A percentile compares a stretch with the other conserved stretches of the same genome.
Conservation (phyloP, 2,797 vertebrate species). For the Dallia pectoralis region DNA sequence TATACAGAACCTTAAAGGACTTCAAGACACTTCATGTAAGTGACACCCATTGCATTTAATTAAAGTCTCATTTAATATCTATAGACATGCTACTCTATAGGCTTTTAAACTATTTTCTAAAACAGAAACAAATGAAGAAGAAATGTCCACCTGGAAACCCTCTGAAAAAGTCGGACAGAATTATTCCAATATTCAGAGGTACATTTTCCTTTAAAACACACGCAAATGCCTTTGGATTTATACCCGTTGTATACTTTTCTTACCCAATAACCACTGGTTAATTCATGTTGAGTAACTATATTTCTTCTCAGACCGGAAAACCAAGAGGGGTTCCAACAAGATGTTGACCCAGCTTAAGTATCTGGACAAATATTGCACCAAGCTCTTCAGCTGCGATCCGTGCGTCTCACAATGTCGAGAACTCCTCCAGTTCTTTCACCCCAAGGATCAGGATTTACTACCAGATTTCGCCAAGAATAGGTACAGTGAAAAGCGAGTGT, state of each 20-base stretch:
- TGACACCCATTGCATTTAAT: conserved; percentile 13
- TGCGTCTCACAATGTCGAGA: conserved; percentile 63
- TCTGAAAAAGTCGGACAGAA: conserved; percentile 55
- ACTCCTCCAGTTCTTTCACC: conserved; percentile 79
- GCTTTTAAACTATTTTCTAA: background rate
- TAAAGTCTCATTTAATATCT: background rate
- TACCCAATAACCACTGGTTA: background rate
- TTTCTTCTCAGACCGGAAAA: conserved; percentile 43
- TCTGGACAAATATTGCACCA: conserved; percentile 78
- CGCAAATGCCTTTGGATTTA: background rate
- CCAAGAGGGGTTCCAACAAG: conserved; percentile 44
- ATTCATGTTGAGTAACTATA: background rate
- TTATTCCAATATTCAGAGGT: conserved; percentile 73
- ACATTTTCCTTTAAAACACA: background rate
- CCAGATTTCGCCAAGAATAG: conserved; percentile 78
- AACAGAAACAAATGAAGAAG: conserved; percentile 72
- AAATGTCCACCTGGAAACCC: conserved; percentile 51
- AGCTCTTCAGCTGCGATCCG: conserved; percentile 68
- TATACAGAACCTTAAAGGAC: conserved; percentile 71
- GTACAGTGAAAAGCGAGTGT: conserved; percentile 56
- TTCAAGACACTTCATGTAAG: conserved; percentile 74
- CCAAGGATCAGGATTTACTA: conserved; percentile 79
- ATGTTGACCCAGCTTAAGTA: conserved; percentile 69
- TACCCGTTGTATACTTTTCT: background rate
- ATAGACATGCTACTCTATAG: background rate